Evolutionary conservation across 1,140 invertebrate species (phyloP).

Genomic region (Drosophila fuyamai): DNA sequence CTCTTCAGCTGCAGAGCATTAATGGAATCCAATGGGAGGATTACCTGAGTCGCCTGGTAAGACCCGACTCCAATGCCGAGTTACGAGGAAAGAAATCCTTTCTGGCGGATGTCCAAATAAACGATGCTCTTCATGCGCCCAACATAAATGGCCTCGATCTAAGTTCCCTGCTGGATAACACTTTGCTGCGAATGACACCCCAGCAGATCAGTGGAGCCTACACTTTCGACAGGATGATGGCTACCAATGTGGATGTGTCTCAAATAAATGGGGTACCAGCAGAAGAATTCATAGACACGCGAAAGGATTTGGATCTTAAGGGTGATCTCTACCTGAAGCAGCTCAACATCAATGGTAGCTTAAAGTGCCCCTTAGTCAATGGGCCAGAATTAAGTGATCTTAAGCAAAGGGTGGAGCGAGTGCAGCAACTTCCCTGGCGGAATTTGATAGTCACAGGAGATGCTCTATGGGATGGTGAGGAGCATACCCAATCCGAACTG

Average conservation of each 20-base stretch:
- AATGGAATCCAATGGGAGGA: constrained; percentile 59
- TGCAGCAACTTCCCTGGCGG: constrained; percentile 49
- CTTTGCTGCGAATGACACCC: constrained; percentile 61
- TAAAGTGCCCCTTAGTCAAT: constrained; percentile 27
- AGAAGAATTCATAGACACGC: constrained; percentile 51
- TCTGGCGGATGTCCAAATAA: constrained; percentile 39
- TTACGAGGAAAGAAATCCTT: constrained; percentile 57
- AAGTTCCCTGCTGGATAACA: constrained; percentile 59
- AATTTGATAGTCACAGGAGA: constrained; percentile 61
- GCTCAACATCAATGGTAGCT: constrained; percentile 43
- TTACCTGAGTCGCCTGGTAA: constrained; percentile 40
- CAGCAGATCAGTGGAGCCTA: constrained; percentile 67
- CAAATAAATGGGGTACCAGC: constrained; percentile 48
- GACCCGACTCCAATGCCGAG: constrained; percentile 43
- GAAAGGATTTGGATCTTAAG: constrained; percentile 10
- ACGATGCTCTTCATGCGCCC: constrained; percentile 37
- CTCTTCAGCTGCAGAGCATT: constrained; percentile 46
- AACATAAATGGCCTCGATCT: constrained; percentile 52
- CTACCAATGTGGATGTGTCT: constrained; percentile 65
- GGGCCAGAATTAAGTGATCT: constrained; percentile 13
- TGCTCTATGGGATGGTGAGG: constrained; percentile 44
- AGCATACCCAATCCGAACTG: constrained; percentile 10
- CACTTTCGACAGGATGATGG: constrained; percentile 35
- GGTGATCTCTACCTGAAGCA: constrained; percentile 56
- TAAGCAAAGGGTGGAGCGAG: constrained; percentile 9